Conservation (phyloP, 2,113 vertebrate species). For the Terrapene triunguis region DNA sequence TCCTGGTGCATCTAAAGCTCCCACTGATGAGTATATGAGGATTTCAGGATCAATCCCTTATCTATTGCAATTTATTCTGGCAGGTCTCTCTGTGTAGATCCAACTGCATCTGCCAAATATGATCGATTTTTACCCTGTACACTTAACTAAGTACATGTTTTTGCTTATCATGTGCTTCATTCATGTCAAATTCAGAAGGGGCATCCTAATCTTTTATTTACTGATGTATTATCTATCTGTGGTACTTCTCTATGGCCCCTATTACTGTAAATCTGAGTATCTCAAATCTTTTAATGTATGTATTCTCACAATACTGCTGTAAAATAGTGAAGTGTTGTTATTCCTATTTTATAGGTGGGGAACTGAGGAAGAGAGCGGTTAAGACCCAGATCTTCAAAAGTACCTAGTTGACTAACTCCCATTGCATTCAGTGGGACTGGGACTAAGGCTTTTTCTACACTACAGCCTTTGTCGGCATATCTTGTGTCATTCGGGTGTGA, state of each 20-base stretch:
- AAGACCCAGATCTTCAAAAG: neutral
- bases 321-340: neutral
- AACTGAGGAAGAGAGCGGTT: neutral
- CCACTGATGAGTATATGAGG: neutral
- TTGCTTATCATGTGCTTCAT: neutral
- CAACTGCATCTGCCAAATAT: neutral
- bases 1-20: neutral
- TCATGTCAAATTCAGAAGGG: neutral
- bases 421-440: neutral
- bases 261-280: neutral
- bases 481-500: no score
- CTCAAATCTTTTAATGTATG: neutral
- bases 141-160: neutral
- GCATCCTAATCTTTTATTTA: neutral
- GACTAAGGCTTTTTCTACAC: no score
- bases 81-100: neutral
- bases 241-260: neutral
- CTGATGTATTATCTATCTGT: neutral
- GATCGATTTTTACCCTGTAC: neutral
- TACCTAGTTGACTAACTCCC: neutral
- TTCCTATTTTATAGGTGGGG: neutral
- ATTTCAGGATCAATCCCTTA: neutral
- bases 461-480: no score
- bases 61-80: neutral
- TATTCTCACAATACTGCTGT: neutral